A percentile compares a stretch with the other conserved stretches of the same genome.
phyloP scores from a whole-genome alignment of 2,888 invertebrate species.

The Eremobia ochroleuca region DNA sequence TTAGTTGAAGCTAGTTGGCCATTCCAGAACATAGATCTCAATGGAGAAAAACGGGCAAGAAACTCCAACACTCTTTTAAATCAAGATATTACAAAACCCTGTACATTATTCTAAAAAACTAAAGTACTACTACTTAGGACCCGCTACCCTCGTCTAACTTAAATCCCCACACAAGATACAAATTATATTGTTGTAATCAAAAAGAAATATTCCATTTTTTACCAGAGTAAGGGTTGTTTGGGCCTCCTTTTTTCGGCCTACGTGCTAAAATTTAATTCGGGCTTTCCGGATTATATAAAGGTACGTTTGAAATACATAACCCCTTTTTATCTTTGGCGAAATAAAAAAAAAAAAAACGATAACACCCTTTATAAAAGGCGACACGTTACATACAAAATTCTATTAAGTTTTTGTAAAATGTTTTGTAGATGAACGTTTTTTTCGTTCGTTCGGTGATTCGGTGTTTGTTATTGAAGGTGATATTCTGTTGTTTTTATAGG shows the following conservation, averaged over 20 bases:
- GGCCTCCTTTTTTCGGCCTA: conserved; percentile 82
- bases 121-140: not conserved
- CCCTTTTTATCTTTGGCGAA: conserved; percentile 70
- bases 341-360: conserved; percentile 52
- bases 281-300: conserved; percentile 88
- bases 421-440: not conserved
- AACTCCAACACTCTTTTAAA: too few relatives aligned
- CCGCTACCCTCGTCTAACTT: conserved; percentile 63
- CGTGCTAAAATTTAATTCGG: conserved; percentile 90
- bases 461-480: not conserved
- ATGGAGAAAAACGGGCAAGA: too few relatives aligned
- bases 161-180: conserved; percentile 77
- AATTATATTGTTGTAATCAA: conserved; percentile 91
- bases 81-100: too few relatives aligned
- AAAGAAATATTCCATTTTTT: conserved; percentile 90
- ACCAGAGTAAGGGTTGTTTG: conserved; percentile 84
- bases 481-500: not conserved
- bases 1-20: too few relatives aligned
- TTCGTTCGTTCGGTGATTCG: not conserved
- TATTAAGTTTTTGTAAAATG: conserved; percentile 39
- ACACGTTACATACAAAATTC: conserved; percentile 23
- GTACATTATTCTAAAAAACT: too few relatives aligned
- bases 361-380: conserved; percentile 39
- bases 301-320: conserved; percentile 73
- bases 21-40: too few relatives aligned